These are phyloP conservation scores for Ormyrus rosae DNA, from an alignment of 2,888 invertebrate genomes.

Conservation along the genomic window DNA sequence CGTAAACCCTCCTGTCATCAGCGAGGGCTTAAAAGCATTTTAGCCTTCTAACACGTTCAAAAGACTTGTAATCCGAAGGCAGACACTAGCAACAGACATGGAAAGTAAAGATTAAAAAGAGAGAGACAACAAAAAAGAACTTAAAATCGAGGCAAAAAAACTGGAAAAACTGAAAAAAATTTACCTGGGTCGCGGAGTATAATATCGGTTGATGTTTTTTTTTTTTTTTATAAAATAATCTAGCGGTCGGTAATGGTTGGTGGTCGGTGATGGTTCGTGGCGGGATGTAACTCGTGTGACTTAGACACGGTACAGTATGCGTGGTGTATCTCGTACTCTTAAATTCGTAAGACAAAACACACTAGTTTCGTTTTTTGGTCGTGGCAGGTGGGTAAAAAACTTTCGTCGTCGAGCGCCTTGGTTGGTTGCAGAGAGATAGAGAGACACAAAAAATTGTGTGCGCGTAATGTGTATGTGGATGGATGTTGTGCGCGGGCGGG, in stretches of 20 bases:
- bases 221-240: constrained; percentile 56
- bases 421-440: not conserved
- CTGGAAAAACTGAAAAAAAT: constrained; percentile 65
- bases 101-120: constrained; percentile 17
- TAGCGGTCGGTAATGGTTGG: constrained; percentile 67
- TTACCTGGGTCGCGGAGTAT: constrained; percentile 72
- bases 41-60: not conserved
- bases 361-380: not conserved
- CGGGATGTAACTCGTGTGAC: constrained; percentile 55
- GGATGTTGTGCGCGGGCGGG: not conserved
- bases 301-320: too few species aligned
- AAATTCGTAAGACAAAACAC: constrained; percentile 3
- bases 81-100: constrained; percentile 25
- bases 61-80: constrained; percentile 44
- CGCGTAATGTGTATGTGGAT: not conserved
- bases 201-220: constrained; percentile 68
- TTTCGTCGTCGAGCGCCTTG: not conserved
- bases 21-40: not conserved
- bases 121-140: constrained; percentile 42
- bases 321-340: too few species aligned
- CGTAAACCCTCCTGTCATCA: not conserved
- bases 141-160: constrained; percentile 52
- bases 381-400: not conserved
- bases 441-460: not conserved
- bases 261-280: constrained; percentile 62